A percentile compares a stretch with the other conserved stretches of the same genome.
phyloP scores from a whole-genome alignment of 1,140 invertebrate genomes.

The Pissodes strobi region DNA sequence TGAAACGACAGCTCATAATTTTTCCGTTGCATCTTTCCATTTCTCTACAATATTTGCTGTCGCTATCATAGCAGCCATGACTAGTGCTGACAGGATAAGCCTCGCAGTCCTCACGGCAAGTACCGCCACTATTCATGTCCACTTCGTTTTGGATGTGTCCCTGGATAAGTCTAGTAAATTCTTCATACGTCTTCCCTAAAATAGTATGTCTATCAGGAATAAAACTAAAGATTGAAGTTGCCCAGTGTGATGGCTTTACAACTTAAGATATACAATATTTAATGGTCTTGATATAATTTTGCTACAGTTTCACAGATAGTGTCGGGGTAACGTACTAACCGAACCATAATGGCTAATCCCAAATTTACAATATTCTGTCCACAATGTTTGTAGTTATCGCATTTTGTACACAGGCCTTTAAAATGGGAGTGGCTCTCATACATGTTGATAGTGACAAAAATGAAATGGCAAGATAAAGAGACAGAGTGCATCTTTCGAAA shows the following conservation, averaged over 20 bases:
- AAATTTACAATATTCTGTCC: too few species aligned
- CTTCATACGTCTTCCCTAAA: conserved; percentile 69
- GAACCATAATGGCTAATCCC: too few species aligned
- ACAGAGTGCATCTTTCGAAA: too few species aligned
- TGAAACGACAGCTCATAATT: conserved; percentile 74
- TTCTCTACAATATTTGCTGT: conserved; percentile 67
- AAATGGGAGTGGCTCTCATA: too few species aligned
- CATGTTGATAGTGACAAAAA: too few species aligned
- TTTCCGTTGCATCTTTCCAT: conserved; percentile 71
- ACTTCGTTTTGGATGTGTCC: conserved; percentile 87
- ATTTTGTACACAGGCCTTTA: too few species aligned
- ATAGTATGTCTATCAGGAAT: too few species aligned
- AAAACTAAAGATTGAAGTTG: neutral
- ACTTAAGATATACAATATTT: neutral
- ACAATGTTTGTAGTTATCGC: too few species aligned
- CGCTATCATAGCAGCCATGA: conserved; percentile 66
- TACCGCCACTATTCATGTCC: conserved; percentile 71
- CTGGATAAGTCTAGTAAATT: conserved; percentile 78
- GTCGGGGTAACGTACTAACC: too few species aligned
- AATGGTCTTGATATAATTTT: neutral
- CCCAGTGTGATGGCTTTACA: too few species aligned
- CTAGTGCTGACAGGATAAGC: conserved; percentile 71
- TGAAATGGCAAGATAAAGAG: too few species aligned
- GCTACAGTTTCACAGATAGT: neutral
- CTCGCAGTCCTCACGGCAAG: conserved; percentile 76